Base-by-base conservation (phyloP, 2,797 vertebrate genomes). In the Taenioides sp. region DNA sequence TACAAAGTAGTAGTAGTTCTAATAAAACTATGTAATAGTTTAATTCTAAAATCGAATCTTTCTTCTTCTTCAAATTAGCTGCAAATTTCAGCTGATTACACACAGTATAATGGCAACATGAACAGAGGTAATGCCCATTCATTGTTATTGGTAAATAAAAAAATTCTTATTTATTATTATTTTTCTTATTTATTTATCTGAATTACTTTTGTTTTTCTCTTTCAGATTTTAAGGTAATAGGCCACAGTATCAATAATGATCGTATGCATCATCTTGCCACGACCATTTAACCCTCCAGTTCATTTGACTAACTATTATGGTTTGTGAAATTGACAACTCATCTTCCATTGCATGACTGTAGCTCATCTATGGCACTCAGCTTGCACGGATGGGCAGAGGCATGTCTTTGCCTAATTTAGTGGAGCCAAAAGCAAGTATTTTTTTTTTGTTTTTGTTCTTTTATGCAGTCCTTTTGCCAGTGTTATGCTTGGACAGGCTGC, bases 351-450 rank as follows among this genome's bases (percentile, higher is more conserved):
- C 87, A 88, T 78, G 78, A 67, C 88, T 89, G 64, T 92, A 94
- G 96, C 90, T 88, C 82, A 89, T 90, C 88, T 88, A 93, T 92
- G 97, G 96, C 69, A 91, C 93, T 89, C 93, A 94, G 70, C 92
- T 93, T 79, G 89, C 93, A 91, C 93, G 94, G 92, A 95, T 97
- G 97, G 96, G 97, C 86, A 94, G 96, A 91, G 97, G 98, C 66
- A 94, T 96, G 63, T 99, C 98, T 70, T 96, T 99, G 97, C 98
- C 98, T 92, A 98, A 99, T 92, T 96, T 99, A 94, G 88, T 97
- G 96, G 96, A 99, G 87, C 94, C 94, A 93, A 98, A 98, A 95
- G 98, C 95, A 97, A 97, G 96, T 96, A 91, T 88, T 81, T 74
- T 76, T 88, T 47, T 25, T 37, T 70, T 79, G 52, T 71, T 62